Evolutionary conservation across 2,797 vertebrate species (phyloP).

Genomic region (Sus cebifrons): DNA sequence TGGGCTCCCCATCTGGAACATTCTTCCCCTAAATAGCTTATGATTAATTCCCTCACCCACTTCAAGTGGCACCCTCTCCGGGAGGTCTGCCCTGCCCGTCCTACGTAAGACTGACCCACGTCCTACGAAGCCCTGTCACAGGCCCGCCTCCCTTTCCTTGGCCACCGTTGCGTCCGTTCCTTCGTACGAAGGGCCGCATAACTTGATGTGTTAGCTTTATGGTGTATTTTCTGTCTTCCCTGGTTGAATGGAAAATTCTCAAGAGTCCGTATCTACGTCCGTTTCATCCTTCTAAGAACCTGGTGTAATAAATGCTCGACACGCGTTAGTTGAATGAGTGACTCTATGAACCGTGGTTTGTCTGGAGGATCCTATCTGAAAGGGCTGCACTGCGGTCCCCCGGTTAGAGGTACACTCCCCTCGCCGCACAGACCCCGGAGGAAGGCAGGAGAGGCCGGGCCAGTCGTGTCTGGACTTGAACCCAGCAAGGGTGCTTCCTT

Average conservation of each 20-base stretch:
- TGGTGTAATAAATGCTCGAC: neutral
- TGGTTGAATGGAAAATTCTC: neutral
- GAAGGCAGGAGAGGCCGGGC: neutral
- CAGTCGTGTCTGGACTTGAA: too few relatives aligned
- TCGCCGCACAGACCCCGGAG: neutral
- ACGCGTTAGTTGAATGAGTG: neutral
- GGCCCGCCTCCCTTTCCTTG: neutral
- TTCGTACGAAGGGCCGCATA: neutral
- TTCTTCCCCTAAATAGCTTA: slow-evolving; percentile 3
- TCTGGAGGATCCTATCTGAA: neutral
- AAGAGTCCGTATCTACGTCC: neutral
- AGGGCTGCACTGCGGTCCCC: neutral
- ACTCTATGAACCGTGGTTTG: neutral
- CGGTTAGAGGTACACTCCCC: neutral
- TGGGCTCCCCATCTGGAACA: neutral
- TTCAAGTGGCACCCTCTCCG: neutral
- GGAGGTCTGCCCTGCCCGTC: neutral
- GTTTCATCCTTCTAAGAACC: neutral
- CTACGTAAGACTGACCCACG: neutral
- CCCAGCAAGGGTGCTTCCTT: neutral
- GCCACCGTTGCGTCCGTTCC: neutral
- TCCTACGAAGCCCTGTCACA: neutral
- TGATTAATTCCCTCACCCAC: neutral
- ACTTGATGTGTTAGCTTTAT: neutral
- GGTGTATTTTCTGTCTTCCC: neutral